Evolutionary conservation across 2,113 vertebrate genomes (phyloP).

Genomic region (Thamnophis sirtalis): DNA sequence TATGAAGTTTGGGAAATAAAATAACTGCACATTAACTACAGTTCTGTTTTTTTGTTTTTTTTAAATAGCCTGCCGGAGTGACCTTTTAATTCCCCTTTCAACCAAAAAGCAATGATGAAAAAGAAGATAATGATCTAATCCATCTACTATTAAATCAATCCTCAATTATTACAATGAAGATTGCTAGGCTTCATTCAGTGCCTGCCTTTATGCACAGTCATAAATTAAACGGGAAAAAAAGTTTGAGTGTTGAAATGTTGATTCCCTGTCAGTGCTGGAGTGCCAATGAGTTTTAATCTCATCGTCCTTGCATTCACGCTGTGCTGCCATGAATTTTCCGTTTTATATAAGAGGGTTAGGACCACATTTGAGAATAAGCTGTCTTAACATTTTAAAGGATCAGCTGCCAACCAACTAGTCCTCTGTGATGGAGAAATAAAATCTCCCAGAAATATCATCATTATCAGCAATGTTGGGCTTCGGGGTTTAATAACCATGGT

Average conservation of each 20-base stretch:
- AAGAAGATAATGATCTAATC: background rate
- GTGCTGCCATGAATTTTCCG: background rate
- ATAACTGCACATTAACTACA: background rate
- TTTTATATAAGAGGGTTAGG: background rate
- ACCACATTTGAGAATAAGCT: background rate
- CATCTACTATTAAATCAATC: background rate
- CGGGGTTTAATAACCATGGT: background rate
- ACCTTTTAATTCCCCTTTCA: background rate
- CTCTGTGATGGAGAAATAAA: background rate
- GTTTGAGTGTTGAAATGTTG: background rate
- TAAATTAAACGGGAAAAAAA: background rate
- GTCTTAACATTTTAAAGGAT: background rate
- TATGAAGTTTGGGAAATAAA: background rate
- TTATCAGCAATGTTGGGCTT: background rate
- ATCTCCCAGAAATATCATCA: background rate
- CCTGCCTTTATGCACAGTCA: background rate
- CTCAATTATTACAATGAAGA: background rate
- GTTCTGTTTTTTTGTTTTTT: background rate
- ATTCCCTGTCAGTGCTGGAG: background rate
- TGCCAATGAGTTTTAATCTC: background rate
- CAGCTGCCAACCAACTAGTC: background rate
- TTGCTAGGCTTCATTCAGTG: background rate
- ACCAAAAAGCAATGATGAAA: background rate
- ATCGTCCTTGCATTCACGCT: background rate
- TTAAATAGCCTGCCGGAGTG: background rate